phyloP scores from a whole-genome alignment of 30 jellyfish, hydroid and myxozoan species.

The Euphysa ruthae region DNA sequence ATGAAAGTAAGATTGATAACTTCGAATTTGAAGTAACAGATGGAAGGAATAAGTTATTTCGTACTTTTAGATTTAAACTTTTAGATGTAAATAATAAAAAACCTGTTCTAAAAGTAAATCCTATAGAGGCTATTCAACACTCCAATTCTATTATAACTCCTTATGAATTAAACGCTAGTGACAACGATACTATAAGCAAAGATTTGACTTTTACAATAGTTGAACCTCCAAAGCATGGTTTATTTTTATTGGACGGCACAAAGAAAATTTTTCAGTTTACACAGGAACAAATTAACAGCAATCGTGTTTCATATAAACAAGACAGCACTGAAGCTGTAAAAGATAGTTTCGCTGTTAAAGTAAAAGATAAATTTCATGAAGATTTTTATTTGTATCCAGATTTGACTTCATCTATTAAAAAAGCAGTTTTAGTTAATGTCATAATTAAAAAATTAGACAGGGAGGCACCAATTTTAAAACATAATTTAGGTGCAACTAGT shows the following conservation, averaged over 20 bases:
- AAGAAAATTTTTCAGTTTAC: slow-evolving; percentile 26
- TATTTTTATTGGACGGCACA: slow-evolving; percentile 34
- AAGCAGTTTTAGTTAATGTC: slow-evolving; percentile 41
- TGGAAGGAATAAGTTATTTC: slow-evolving; percentile 69
- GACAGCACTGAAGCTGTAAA: slow-evolving; percentile 56
- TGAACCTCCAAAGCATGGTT: slow-evolving; percentile 75
- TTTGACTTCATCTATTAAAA: slow-evolving; percentile 18
- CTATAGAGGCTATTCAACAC: slow-evolving; percentile 64
- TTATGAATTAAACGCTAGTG: slow-evolving; percentile 72
- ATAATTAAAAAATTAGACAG: slow-evolving; percentile 53
- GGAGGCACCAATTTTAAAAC: slow-evolving; percentile 65
- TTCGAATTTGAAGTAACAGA: slow-evolving; percentile 93
- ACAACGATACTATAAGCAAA: slow-evolving; percentile 62
- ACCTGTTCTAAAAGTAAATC: slow-evolving; percentile 44
- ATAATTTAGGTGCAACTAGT: slow-evolving; percentile 65
- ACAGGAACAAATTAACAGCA: slow-evolving; percentile 61
- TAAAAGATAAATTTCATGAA: slow-evolving; percentile 59
- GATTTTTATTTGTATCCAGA: slow-evolving; percentile 73
- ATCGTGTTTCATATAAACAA: slow-evolving; percentile 71
- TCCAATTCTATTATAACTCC: slow-evolving; percentile 67
- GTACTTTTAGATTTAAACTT: slow-evolving; percentile 77
- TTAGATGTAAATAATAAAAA: slow-evolving; percentile 61
- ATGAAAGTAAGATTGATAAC: slow-evolving; percentile 72
- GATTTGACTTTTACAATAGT: slow-evolving; percentile 38
- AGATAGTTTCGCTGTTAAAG: slow-evolving; percentile 62